Conservation (phyloP, 2,113 vertebrate genomes). For the Myiopsitta monachus region DNA sequence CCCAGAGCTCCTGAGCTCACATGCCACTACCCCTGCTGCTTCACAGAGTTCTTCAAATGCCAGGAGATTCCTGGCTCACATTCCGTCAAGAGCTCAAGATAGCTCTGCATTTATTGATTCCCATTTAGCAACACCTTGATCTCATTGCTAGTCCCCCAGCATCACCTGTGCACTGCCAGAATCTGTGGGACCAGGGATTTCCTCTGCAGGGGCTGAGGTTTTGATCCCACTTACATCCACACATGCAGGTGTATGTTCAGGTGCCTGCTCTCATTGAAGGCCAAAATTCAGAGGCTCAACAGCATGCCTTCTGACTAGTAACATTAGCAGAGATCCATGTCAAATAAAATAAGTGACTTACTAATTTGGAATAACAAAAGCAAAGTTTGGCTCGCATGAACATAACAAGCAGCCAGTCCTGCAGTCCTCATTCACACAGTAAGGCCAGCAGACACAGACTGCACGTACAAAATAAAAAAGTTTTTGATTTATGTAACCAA, state of each 20-base stretch:
- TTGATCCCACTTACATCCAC: neutral
- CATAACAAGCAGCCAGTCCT: neutral
- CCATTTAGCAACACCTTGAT: neutral
- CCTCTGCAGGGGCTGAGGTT: neutral
- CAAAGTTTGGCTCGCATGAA: neutral
- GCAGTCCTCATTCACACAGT: neutral
- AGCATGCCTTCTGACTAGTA: neutral
- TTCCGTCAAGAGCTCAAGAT: neutral
- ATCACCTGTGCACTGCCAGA: rapidly evolving
- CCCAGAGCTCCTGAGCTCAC: neutral
- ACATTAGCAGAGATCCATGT: neutral
- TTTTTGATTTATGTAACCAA: neutral
- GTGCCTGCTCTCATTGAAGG: neutral
- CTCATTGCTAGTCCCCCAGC: neutral
- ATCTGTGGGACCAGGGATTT: neutral
- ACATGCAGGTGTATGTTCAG: too few relatives aligned
- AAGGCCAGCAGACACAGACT: neutral
- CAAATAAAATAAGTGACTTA: neutral
- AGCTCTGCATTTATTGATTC: neutral
- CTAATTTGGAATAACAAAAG: neutral
- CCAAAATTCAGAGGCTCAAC: neutral
- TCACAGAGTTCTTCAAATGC: neutral
- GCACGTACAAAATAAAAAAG: neutral
- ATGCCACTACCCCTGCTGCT: neutral
- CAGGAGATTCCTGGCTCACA: neutral